phyloP scores from a whole-genome alignment of 2,888 invertebrate genomes.

The Leptothorax acervorum region DNA sequence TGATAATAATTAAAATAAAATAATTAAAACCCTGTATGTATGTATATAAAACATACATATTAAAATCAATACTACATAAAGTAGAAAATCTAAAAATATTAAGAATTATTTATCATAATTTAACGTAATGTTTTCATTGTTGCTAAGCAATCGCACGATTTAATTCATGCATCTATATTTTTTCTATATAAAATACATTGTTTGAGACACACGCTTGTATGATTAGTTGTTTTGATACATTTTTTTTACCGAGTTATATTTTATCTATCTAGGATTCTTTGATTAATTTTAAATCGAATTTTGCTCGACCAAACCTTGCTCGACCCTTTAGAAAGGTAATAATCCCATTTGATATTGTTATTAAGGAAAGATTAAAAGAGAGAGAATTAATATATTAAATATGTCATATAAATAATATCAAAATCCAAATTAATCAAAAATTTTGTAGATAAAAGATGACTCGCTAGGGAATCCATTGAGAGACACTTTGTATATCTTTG shows the following conservation, averaged over 20 bases:
- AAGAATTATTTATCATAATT: background rate
- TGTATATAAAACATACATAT: background rate
- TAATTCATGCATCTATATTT: background rate
- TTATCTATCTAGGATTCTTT: background rate
- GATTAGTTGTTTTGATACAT: background rate
- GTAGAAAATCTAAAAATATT: background rate
- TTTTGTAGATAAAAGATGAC: background rate
- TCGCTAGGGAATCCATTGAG: background rate
- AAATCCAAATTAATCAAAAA: background rate
- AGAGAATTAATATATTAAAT: too few relatives aligned
- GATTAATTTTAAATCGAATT: background rate
- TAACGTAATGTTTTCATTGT: background rate
- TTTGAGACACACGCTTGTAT: background rate
- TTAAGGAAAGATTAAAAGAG: background rate
- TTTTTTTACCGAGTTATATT: background rate
- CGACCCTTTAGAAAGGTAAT: background rate
- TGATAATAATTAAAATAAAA: conserved; percentile 48
- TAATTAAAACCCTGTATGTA: conserved; percentile 21
- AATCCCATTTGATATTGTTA: background rate
- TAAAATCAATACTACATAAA: conserved; percentile 10
- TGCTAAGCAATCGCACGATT: background rate
- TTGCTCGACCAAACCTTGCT: background rate
- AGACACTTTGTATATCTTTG: background rate
- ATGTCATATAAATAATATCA: background rate
- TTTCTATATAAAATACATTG: background rate